These are phyloP conservation scores for Caenorhabditis sp. DNA, from an alignment of 2,888 invertebrate species.

Conservation along the genomic window DNA sequence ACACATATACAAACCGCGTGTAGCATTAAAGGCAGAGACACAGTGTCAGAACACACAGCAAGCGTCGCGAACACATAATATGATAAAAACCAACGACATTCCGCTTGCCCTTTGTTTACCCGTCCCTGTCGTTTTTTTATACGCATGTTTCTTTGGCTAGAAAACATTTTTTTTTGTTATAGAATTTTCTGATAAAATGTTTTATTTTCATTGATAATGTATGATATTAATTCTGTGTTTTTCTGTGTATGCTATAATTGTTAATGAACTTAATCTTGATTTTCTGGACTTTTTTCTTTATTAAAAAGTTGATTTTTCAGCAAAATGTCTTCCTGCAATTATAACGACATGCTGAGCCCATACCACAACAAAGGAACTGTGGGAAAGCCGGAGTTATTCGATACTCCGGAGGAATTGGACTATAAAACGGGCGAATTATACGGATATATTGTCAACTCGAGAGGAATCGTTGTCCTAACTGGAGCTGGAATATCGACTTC, in stretches of 20 bases:
- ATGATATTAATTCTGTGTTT: no score
- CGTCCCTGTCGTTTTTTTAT: neutral
- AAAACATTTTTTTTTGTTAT: neutral
- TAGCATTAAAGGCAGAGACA: no score
- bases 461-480: conserved; percentile 79
- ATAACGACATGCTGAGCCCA: neutral
- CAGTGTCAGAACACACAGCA: no score
- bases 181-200: no score
- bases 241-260: no score
- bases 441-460: neutral
- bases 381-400: neutral
- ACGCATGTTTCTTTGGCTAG: no score
- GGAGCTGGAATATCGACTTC: conserved; percentile 79
- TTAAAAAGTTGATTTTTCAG: no score
- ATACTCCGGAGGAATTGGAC: neutral
- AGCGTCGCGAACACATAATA: no score
- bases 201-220: no score
- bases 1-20: no score
- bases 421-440: neutral
- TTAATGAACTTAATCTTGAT: no score
- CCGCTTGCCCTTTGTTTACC: neutral
- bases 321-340: neutral
- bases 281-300: no score
- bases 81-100: neutral
- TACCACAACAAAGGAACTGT: neutral